Conservation (phyloP, 2,113 vertebrate species). For the Phalacrocorax aristotelis region DNA sequence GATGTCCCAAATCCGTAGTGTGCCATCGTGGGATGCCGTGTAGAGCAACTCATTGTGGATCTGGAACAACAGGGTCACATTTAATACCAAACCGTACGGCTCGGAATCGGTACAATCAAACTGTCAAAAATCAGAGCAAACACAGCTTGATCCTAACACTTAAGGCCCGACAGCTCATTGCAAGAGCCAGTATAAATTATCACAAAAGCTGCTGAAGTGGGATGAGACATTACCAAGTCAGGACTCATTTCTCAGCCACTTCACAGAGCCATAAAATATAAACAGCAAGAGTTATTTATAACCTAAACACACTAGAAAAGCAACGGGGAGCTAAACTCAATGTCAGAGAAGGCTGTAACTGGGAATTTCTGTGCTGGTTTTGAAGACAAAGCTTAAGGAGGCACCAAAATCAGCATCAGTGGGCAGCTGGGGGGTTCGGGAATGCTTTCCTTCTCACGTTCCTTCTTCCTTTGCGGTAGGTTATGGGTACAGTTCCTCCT, state of each 20-base stretch:
- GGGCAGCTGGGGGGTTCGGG: not conserved
- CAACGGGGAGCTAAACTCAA: not conserved
- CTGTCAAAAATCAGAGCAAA: not conserved
- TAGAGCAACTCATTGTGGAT: slow-evolving; percentile 79
- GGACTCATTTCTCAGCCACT: slow-evolving; percentile 31
- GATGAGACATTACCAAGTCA: not conserved
- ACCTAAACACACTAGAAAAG: not conserved
- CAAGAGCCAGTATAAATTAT: slow-evolving; percentile 30
- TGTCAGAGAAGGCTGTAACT: not conserved
- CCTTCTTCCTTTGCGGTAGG: not conserved
- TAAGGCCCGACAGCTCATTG: not conserved
- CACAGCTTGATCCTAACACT: not conserved
- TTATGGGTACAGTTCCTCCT: not conserved
- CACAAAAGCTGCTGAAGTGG: slow-evolving; percentile 17
- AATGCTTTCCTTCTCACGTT: not conserved
- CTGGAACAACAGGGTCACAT: slow-evolving; percentile 58
- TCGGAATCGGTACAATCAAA: not conserved
- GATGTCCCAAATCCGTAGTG: slow-evolving; percentile 78
- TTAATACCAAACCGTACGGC: not conserved
- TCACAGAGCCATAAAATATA: slow-evolving; percentile 11
- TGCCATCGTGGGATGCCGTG: slow-evolving; percentile 80
- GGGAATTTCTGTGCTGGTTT: not conserved
- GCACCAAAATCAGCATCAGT: not conserved
- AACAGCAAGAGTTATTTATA: slow-evolving; percentile 25
- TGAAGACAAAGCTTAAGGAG: not conserved